Conservation (phyloP, 2,113 vertebrate species). For the Sisor rabdophorus region DNA sequence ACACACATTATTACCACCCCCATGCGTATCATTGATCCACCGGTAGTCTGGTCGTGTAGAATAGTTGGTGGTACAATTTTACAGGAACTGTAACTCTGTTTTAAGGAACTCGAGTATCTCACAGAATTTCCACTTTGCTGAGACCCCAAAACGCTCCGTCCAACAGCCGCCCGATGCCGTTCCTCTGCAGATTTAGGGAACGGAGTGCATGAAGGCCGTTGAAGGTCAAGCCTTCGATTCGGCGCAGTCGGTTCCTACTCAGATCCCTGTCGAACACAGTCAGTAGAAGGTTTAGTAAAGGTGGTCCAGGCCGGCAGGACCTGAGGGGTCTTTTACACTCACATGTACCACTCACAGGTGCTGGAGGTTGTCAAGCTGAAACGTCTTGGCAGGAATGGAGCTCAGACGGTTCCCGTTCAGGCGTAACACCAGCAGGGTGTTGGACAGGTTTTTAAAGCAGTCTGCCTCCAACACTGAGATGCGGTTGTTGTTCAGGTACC, state of each 20-base stretch:
- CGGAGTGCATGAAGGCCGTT: constrained; percentile 85
- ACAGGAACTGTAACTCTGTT: too few relatives aligned
- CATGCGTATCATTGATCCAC: too few relatives aligned
- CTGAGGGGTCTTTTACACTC: too few relatives aligned
- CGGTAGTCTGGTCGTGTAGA: not conserved
- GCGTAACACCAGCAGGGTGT: constrained; percentile 81
- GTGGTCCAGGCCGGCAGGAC: not conserved
- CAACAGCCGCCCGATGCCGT: constrained; percentile 84
- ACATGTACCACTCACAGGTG: constrained; percentile 79
- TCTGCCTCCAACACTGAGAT: constrained; percentile 83
- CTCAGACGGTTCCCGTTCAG: constrained; percentile 88
- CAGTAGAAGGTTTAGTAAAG: not conserved
- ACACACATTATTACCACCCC: not conserved
- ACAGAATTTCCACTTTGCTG: constrained; percentile 91
- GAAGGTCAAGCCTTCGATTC: constrained; percentile 88
- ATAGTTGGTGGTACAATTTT: not conserved
- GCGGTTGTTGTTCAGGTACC: constrained; percentile 86
- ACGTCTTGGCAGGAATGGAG: constrained; percentile 86
- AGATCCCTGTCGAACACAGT: constrained; percentile 74
- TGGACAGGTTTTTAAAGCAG: constrained; percentile 84
- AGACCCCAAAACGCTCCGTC: constrained; percentile 96
- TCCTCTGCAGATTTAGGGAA: constrained; percentile 87
- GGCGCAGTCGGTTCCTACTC: constrained; percentile 87
- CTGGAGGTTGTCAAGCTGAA: constrained; percentile 86
- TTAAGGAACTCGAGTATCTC: constrained; percentile 55